Evolutionary conservation across 53 echinoderm and acorn worm genomes (phyloP), one percentile per base, ranked within the genome.

Genomic region (Luidia sarsii): DNA sequence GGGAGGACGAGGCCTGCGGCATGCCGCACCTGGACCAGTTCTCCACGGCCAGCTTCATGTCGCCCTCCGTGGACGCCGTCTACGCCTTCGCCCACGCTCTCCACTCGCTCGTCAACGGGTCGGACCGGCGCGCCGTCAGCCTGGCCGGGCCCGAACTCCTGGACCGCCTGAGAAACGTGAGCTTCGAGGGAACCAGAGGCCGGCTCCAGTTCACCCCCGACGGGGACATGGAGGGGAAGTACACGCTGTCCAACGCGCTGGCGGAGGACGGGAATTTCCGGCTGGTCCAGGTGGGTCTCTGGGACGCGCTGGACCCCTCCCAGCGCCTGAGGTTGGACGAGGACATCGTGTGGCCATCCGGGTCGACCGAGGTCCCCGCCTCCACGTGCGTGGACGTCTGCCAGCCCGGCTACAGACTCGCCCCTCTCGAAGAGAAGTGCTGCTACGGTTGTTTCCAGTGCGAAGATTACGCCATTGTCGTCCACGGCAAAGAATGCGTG

Each of bases 401-500:
- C 50, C 54, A 64, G 7, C 23, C 73, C 0, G 75, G 70, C 0
- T 81, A 52, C 43, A 72, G 74, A 4, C 57, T 83, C 19, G 65
- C 55, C 31, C 75, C 75, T 1, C 67, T 84, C 41, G 56, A 87
- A 38, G 82, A 73, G 24, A 48, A 77, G 48, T 94, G 94, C 60
- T 94, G 94, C 79, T 94, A 87, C 82, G 85, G 87, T 2, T 94
- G 94, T 55, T 53, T 68, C 31, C 68, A 70, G 20, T 94, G 94
- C 36, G 29, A 57, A 16, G 43, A 34, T 19, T 52, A 80, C 24
- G 90, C 89, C 37, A 68, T 85, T 35, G 80, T 87, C 16, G 36
- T 64, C 49, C 49, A 56, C 43, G 13, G 27, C 13, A 85, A 82
- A 14, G 57, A 60, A 18, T 94, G 94, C 49, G 39, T 28, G 41